A percentile compares a stretch with the other conserved stretches of the same genome.
Conservation (phyloP, 53 echinoderm and acorn worm genomes). For the Paracentrotus lividus region DNA sequence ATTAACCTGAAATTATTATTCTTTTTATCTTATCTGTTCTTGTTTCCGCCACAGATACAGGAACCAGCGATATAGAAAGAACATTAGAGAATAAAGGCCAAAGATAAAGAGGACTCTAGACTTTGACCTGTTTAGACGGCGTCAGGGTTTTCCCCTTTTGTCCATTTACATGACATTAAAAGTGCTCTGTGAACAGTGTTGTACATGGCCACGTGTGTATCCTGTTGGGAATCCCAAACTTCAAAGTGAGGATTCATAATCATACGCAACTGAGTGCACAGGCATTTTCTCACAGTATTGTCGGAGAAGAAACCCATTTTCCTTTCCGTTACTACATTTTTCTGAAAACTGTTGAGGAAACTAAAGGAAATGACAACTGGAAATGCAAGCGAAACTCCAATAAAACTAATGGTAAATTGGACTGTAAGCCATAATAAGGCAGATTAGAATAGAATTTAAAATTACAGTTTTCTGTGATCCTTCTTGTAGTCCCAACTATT, state of each 20-base stretch:
- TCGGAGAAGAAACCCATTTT: too few species aligned
- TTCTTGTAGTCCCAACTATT: not conserved
- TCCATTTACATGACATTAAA: not conserved
- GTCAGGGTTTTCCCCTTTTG: not conserved
- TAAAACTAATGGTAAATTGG: not conserved
- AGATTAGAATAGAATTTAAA: not conserved
- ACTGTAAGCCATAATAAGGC: not conserved
- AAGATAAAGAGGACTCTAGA: not conserved
- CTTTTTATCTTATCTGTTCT: too few species aligned
- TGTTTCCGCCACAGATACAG: not conserved
- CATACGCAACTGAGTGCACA: not conserved
- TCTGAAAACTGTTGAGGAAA: not conserved
- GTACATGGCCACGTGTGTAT: not conserved
- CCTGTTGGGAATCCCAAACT: not conserved
- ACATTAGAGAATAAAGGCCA: not conserved
- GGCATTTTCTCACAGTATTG: too few species aligned
- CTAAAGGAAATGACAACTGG: not conserved
- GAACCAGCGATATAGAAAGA: not conserved
- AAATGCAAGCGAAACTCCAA: not conserved
- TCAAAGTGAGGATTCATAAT: not conserved
- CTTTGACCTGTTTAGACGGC: not conserved
- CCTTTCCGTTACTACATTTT: too few species aligned
- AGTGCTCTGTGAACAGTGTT: not conserved
- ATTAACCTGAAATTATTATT: too few species aligned
- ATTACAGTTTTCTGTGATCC: not conserved